Percentiles rank a stretch among this genome's conserved stretches.
Evolutionary conservation across 2,888 invertebrate species (phyloP).

Genomic region (Metallyticus violacea): DNA sequence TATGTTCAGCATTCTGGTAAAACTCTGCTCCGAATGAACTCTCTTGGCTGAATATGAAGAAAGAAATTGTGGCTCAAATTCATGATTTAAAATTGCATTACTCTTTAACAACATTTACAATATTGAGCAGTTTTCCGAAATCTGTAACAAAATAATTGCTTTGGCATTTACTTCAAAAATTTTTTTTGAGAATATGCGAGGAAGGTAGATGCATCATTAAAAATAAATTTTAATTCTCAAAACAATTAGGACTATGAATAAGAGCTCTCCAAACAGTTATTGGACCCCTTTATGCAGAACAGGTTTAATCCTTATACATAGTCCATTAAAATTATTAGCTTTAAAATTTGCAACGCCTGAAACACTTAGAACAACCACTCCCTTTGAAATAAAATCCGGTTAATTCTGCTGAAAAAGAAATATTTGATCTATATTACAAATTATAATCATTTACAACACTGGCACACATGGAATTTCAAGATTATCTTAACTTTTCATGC

Average conservation of each 20-base stretch:
- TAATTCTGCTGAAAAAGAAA: constrained; percentile 20
- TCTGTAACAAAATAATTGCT: no score
- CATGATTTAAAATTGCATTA: background rate
- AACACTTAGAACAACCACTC: background rate
- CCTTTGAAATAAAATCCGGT: constrained; percentile 1
- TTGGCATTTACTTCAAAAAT: background rate
- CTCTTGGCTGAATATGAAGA: constrained; percentile 25
- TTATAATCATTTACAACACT: constrained; percentile 15
- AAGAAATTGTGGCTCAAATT: background rate
- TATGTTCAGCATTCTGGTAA: constrained; percentile 29
- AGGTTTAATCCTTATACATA: background rate
- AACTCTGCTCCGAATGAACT: constrained; percentile 31
- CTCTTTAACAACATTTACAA: background rate
- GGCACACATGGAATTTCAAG: constrained; percentile 4
- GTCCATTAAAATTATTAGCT: background rate
- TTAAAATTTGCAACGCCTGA: background rate
- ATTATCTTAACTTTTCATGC: background rate
- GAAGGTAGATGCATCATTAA: background rate
- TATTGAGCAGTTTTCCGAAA: background rate
- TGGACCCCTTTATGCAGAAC: background rate
- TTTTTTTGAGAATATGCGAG: background rate
- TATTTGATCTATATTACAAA: constrained; percentile 9
- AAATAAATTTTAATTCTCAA: background rate
- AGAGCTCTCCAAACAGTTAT: background rate
- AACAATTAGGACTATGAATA: constrained; percentile 8